Evolutionary conservation across 2,888 invertebrate genomes (phyloP).

Genomic region (Lobophora halterata): DNA sequence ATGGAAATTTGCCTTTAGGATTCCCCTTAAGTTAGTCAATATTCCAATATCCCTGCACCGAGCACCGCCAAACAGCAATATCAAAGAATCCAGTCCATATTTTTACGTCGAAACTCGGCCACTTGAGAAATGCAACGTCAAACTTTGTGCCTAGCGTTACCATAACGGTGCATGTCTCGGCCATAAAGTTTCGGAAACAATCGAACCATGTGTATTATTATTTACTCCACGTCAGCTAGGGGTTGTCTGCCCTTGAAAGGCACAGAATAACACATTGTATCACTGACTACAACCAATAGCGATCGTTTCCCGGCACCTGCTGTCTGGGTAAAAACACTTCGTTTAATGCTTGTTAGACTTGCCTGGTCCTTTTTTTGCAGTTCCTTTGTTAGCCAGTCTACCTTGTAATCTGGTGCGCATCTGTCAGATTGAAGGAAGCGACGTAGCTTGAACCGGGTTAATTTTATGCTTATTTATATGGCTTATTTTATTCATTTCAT

Average conservation of each 20-base stretch:
- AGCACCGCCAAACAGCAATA: neutral
- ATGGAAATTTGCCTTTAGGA: too few relatives aligned
- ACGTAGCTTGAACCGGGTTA: constrained; percentile 8
- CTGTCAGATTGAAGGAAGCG: constrained; percentile 22
- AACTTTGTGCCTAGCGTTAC: constrained; percentile 15
- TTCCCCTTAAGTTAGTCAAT: too few relatives aligned
- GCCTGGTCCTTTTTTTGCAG: constrained; percentile 29
- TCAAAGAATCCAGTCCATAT: constrained; percentile 6
- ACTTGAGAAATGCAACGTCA: constrained; percentile 22
- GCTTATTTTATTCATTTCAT: constrained; percentile 8
- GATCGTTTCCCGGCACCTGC: constrained; percentile 38
- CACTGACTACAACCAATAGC: constrained; percentile 36
- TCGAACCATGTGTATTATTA: constrained; percentile 38
- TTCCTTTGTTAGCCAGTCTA: constrained; percentile 30
- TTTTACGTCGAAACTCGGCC: constrained; percentile 18
- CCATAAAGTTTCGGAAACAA: constrained; percentile 32
- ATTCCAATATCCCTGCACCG: too few relatives aligned
- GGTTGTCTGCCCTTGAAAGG: constrained; percentile 41
- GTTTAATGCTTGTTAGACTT: constrained; percentile 31
- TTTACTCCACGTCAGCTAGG: constrained; percentile 36
- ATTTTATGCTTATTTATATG: constrained; percentile 5
- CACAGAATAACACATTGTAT: constrained; percentile 6
- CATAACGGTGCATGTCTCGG: constrained; percentile 26
- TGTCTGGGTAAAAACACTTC: constrained; percentile 30
- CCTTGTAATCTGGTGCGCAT: constrained; percentile 31